Base-by-base conservation (phyloP, 2,888 invertebrate species). In the Spialia ferax region DNA sequence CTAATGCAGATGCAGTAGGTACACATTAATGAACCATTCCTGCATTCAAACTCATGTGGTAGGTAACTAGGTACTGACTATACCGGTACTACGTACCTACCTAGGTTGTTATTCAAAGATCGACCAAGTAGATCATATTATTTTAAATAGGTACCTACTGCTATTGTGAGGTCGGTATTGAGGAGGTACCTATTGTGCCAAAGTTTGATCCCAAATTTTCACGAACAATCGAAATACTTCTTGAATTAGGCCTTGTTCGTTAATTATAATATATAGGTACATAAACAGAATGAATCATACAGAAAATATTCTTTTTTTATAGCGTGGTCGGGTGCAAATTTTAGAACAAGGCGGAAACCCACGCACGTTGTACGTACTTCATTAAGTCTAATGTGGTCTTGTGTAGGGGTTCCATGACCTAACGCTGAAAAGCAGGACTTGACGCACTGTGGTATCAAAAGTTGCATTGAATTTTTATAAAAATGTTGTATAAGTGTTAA, bases 251-350 rank as follows among this genome's bases (percentile, higher is more conserved):
- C 35, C 35, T 1, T 26, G 26, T 6, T 6, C 26, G n/a, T n/a
- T n/a, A n/a, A n/a, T n/a, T n/a, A 26, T 26, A 26, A 13, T 35
- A 35, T 13, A 23, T 52, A 26, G n/a, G n/a, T n/a, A n/a, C n/a
- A n/a, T 1, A 52, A 52, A 52, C 52, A 52, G 1, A 52, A 52
- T 73, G 72, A 73, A 29, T 72, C 70, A 73, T 61, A 22, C 11
- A 50, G 63, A 64, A 62, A 63, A 66, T 69, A 73, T 68, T 72
- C 68, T 74, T 69, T 73, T 77, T 76, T 76, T 71, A 72, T 70
- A 68, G 70, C 68, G 68, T 68, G 35, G 70, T 71, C 71, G 69
- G 73, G 73, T 73, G 74, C 71, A 71, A 69, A 73, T 74, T 74
- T 74, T 69, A 71, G 71, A 70, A 71, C 70, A 69, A 74, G 55